Evolutionary conservation across 2,888 invertebrate genomes (phyloP), one percentile per base, ranked within the genome.

Genomic region (Xylophagus ater): DNA sequence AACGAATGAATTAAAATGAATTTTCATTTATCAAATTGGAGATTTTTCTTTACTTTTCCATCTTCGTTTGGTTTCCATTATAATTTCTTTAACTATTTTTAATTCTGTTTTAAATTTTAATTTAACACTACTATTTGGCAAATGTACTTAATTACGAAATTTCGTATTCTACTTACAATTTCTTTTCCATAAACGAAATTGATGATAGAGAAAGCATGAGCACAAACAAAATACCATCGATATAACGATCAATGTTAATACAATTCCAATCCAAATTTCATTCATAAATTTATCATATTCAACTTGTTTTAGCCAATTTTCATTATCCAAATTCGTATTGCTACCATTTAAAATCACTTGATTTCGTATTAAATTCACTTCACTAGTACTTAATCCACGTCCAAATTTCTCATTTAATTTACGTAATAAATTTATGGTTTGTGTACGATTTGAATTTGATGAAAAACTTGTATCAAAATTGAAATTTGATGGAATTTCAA

Each of bases 261-360:
- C 73, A 43, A 75, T 68, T 17, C 75, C 74, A 40, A 76, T 72
- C 76, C 76, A 76, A 26, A 76, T 69, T 53, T 76, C 76, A 40
- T 74, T 72, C 56, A 74, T 64, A 53, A 74, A 70, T 49, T 72
- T 70, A 55, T 74, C 72, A 51, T 74, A 73, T 43, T 70, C 70
- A 42, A 59, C 38, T 49, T 64, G 62, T 37, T 60, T 57, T 42
- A 60, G 57, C 35, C 60, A 37, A 30, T 62, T 58, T 21, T 46
- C 45, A 23, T 14, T 26, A 13, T 23, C 23, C 23, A 23, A 6
- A 6, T 23, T 29, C 7, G 12, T 18, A 10, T 34, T 30, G 7
- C 14, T 41, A 17, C 25, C 28, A 33, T 36, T 36, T 26, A 37
- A 20, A n/a, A 30, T 28, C 3, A 41, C 20, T 23, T 37, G 41